A percentile compares a stretch with the other conserved stretches of the same genome.
Evolutionary conservation across 2,888 invertebrate genomes (phyloP).

Genomic region (Tipula vernalis): DNA sequence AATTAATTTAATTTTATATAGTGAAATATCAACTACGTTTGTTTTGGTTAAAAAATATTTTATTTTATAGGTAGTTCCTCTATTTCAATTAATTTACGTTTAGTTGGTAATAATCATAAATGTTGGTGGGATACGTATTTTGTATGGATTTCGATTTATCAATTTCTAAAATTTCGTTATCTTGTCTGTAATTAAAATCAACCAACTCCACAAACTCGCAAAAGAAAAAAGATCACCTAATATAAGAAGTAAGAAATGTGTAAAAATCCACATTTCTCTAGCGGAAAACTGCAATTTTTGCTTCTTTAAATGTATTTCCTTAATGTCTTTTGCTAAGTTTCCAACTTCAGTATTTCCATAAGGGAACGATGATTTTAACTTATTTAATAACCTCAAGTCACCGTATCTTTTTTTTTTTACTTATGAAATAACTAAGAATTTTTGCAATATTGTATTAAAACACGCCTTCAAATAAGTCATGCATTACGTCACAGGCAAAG

Average conservation of each 20-base stretch:
- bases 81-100: no score
- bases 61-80: no score
- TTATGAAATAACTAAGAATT: background rate
- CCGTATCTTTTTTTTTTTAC: no score
- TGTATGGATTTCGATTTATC: no score
- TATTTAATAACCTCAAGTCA: background rate
- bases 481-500: background rate
- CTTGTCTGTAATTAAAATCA: background rate
- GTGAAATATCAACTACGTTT: no score
- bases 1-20: no score
- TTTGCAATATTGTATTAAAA: background rate
- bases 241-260: background rate
- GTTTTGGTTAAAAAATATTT: no score
- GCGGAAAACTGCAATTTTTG: background rate
- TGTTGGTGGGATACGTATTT: no score
- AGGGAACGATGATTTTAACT: background rate
- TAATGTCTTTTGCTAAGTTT: background rate
- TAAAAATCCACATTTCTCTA: background rate
- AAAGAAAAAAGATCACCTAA: background rate
- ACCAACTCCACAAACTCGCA: background rate
- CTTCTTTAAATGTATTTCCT: background rate
- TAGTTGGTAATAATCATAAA: no score
- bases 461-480: background rate
- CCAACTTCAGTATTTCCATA: background rate
- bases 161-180: no score